Percentiles rank a stretch among this genome's conserved stretches.
Evolutionary conservation across 2,797 vertebrate species (phyloP).

Genomic region (Loriculus beryllinus): DNA sequence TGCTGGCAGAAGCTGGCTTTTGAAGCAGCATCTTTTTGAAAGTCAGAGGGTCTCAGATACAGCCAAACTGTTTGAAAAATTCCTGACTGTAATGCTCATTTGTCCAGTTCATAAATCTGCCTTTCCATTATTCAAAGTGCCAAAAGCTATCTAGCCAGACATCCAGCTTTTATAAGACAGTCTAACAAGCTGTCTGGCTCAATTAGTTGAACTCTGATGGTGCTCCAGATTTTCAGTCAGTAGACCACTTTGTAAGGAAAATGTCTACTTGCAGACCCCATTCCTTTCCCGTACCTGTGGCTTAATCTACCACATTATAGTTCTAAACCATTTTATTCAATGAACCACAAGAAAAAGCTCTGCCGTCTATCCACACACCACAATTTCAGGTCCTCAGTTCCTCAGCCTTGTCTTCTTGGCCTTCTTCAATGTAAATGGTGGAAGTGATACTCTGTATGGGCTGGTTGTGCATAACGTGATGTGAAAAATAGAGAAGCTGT

Average conservation of each 20-base stretch:
- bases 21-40: slow-evolving; percentile 16
- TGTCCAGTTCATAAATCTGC: slow-evolving; percentile 61
- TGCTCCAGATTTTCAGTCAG: slow-evolving; percentile 52
- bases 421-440: not conserved
- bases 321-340: not conserved
- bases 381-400: not conserved
- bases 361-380: not conserved
- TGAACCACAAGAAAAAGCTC: slow-evolving; percentile 35
- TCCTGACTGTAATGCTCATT: not conserved
- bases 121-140: slow-evolving; percentile 37
- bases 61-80: slow-evolving; percentile 39
- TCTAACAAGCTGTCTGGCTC: slow-evolving; percentile 63
- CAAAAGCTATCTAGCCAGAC: slow-evolving; percentile 64
- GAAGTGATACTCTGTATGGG: not conserved
- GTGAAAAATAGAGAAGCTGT: not conserved
- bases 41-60: slow-evolving; percentile 26
- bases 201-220: slow-evolving; percentile 53
- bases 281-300: slow-evolving; percentile 6
- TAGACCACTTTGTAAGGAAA: slow-evolving; percentile 54
- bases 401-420: not conserved
- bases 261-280: not conserved
- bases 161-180: slow-evolving; percentile 59
- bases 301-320: not conserved
- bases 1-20: not conserved
- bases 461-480: not conserved